A percentile compares a stretch with the other conserved stretches of the same genome.
These are phyloP conservation scores for Holothuria scabra DNA, from an alignment of 53 echinoderm and acorn worm genomes.

Conservation along the genomic window DNA sequence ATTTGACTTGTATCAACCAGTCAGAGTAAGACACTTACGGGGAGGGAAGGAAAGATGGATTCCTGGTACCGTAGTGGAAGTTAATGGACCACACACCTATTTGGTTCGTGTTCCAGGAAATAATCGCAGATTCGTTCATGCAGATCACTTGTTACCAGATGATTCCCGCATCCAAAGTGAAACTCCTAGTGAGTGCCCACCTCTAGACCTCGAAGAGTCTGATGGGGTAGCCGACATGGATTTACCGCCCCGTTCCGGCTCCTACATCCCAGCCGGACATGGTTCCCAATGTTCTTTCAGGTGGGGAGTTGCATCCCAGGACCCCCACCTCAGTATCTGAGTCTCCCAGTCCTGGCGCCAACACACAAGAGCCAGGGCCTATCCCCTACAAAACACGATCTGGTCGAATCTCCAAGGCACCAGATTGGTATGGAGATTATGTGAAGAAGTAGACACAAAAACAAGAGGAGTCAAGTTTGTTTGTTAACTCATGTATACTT, in stretches of 20 bases:
- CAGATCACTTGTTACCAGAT: conserved; percentile 57
- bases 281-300: background rate
- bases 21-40: conserved; percentile 12
- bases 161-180: conserved; percentile 11
- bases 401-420: conserved; percentile 16
- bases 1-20: conserved; percentile 43
- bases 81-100: conserved; percentile 55
- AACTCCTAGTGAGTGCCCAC: background rate
- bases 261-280: conserved; percentile 8
- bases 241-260: conserved; percentile 19
- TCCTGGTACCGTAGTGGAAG: conserved; percentile 46
- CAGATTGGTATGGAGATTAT: conserved; percentile 17
- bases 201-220: conserved; percentile 7
- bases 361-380: background rate
- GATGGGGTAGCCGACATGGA: background rate
- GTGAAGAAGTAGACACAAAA: background rate
- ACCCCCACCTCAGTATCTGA: background rate
- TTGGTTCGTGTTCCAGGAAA: conserved; percentile 51
- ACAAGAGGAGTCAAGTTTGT: too few relatives aligned
- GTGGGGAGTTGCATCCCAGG: background rate
- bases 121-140: conserved; percentile 58
- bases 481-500: too few relatives aligned
- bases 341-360: background rate
- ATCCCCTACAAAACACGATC: conserved; percentile 9
- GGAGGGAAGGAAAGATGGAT: conserved; percentile 46